Base-by-base conservation (phyloP, 2,113 vertebrate genomes). In the Percina caprodes region DNA sequence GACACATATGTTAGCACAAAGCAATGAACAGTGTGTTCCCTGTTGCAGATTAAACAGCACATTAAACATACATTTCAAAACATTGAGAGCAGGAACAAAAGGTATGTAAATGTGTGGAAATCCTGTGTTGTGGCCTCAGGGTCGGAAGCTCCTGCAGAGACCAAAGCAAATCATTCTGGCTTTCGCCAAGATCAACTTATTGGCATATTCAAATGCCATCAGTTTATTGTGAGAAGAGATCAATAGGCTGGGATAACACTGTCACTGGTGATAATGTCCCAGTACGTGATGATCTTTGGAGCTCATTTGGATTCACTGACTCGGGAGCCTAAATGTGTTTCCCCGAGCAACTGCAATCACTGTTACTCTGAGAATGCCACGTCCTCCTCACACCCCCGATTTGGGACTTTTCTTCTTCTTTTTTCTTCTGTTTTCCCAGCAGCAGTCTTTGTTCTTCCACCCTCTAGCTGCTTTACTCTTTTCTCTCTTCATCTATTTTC, bases 121-220 rank as follows among this genome's bases (percentile, higher is more conserved):
- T 35, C 21, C 48, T 70, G 63, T 23, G 69, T 69, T 33, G 55
- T 54, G 62, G 80, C 82, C 75, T 77, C 46, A 0, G 69, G 86
- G 70, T 84, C 21, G 4, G 55, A 33, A 42, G 35, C 69, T 42
- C 45, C 52, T 56, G 77, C 42, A 48, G 82, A 85, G 80, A 76
- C 69, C 39, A 83, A 81, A 80, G 68, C 83, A 84, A 91, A 91
- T 92, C 82, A 87, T 91, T 88, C 59, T 69, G 76, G 80, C 89
- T 90, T 89, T 92, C 56, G 42, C 66, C 4, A 67, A 85, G 84
- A 89, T 92, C 89, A 84, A 77, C 82, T 75, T 92, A 94, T 93
- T 86, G 92, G 90, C 91, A 84, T 93, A 91, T 93, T 93, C 86
- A 93, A 94, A 93, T 93, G 89, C 71, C 86, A 88, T 91, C 88